Evolutionary conservation across 1,140 invertebrate species (phyloP).

Genomic region (Globodera ellingtonae): DNA sequence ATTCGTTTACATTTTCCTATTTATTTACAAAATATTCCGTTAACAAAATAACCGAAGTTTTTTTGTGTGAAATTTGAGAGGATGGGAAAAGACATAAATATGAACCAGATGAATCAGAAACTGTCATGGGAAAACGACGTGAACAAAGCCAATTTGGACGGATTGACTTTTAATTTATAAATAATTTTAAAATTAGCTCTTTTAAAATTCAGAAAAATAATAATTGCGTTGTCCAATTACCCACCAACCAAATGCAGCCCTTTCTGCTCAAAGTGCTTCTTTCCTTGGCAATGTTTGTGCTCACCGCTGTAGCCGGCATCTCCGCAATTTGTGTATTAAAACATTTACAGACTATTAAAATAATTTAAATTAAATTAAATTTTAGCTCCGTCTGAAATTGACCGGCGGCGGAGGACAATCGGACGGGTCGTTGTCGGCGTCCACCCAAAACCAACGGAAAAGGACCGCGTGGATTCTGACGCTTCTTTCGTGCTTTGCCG

Average conservation of each 20-base stretch:
- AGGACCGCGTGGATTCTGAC: conserved; percentile 59
- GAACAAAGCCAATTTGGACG: too few species aligned
- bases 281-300: conserved; percentile 55
- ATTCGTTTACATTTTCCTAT: too few species aligned
- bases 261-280: conserved; percentile 47
- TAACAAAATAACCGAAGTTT: not conserved
- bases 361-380: conserved; percentile 5
- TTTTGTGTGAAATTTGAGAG: not conserved
- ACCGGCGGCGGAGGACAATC: conserved; percentile 18
- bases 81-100: not conserved
- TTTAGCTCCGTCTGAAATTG: conserved; percentile 23
- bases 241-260: not conserved
- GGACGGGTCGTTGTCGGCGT: conserved; percentile 9
- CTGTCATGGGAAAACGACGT: not conserved
- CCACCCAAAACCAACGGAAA: conserved; percentile 29
- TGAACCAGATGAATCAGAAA: not conserved
- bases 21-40: too few species aligned
- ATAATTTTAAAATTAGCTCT: too few species aligned
- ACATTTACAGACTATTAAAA: not conserved
- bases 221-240: not conserved
- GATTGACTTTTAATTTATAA: too few species aligned
- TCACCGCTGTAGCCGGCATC: conserved; percentile 57
- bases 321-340: conserved; percentile 53
- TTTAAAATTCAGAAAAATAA: too few species aligned
- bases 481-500: conserved; percentile 79